phyloP scores from a whole-genome alignment of 2,113 vertebrate genomes.

The Rhinopomastus cyanomelas region DNA sequence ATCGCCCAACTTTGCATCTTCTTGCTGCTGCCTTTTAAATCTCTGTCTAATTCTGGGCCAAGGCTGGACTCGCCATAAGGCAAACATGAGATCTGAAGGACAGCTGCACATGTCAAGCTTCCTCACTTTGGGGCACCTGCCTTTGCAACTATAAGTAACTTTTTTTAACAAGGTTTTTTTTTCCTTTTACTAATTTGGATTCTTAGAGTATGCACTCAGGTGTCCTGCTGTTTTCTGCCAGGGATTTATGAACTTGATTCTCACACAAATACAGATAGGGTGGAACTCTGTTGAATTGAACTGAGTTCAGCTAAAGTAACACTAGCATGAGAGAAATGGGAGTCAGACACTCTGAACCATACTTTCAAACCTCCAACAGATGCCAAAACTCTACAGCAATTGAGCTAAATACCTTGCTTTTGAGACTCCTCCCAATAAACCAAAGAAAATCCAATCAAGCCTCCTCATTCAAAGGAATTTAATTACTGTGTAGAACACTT shows the following conservation, averaged over 20 bases:
- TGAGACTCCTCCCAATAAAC: constrained; percentile 44
- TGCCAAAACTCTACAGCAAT: constrained; percentile 35
- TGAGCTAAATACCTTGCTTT: constrained; percentile 46
- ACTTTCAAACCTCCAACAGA: constrained; percentile 10
- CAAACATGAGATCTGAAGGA: neutral
- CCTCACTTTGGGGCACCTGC: neutral
- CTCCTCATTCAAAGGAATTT: constrained; percentile 44
- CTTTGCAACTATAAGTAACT: neutral
- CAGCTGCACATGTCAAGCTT: neutral
- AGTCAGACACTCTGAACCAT: constrained; percentile 13
- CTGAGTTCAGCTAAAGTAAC: neutral
- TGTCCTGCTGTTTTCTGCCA: constrained; percentile 19
- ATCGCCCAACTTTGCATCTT: neutral
- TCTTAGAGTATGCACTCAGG: neutral
- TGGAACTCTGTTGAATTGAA: neutral
- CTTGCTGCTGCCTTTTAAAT: neutral
- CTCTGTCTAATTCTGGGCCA: neutral
- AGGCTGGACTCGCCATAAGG: neutral
- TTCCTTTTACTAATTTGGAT: neutral
- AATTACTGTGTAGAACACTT: constrained; percentile 62
- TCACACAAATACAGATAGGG: neutral
- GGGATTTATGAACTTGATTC: constrained; percentile 13
- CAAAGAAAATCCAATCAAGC: constrained; percentile 43
- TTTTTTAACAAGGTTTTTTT: no score
- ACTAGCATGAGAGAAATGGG: neutral